These are phyloP conservation scores for Malaclemys terrapin DNA, from an alignment of 2,113 vertebrate species.

Conservation along the genomic window DNA sequence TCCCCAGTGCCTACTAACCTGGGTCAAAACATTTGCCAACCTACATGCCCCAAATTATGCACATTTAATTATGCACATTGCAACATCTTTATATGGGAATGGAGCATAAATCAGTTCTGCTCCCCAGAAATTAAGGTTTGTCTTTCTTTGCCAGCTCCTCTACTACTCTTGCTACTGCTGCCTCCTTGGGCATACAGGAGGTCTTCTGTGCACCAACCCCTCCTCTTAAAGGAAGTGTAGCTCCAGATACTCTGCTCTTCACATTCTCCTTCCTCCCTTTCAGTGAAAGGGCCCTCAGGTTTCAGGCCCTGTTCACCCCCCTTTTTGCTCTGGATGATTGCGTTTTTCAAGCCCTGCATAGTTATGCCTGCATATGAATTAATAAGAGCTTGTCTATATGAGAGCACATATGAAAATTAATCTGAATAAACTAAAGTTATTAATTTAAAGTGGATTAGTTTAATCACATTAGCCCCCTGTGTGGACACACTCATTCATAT, in stretches of 20 bases:
- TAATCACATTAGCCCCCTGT: background rate
- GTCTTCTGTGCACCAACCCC: background rate
- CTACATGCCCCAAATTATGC: background rate
- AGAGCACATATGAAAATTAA: background rate
- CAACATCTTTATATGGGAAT: background rate
- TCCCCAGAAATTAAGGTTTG: background rate
- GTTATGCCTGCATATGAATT: background rate
- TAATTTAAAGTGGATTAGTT: background rate
- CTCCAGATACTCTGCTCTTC: fast-evolving
- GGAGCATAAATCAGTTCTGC: background rate
- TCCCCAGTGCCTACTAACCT: background rate
- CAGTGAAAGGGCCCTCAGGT: fast-evolving
- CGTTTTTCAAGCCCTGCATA: fast-evolving
- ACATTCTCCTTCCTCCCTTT: background rate
- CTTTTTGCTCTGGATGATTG: background rate
- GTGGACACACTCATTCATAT: background rate
- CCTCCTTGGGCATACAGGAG: background rate
- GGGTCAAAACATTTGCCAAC: background rate
- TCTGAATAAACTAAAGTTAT: background rate
- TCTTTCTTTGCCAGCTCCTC: background rate
- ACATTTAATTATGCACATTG: background rate
- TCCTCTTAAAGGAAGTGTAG: background rate
- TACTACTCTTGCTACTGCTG: background rate
- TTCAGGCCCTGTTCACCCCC: fast-evolving
- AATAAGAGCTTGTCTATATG: background rate